Evolutionary conservation across 2,797 vertebrate species (phyloP), one percentile per base, ranked within the genome.

Genomic region (Selene dorsalis): DNA sequence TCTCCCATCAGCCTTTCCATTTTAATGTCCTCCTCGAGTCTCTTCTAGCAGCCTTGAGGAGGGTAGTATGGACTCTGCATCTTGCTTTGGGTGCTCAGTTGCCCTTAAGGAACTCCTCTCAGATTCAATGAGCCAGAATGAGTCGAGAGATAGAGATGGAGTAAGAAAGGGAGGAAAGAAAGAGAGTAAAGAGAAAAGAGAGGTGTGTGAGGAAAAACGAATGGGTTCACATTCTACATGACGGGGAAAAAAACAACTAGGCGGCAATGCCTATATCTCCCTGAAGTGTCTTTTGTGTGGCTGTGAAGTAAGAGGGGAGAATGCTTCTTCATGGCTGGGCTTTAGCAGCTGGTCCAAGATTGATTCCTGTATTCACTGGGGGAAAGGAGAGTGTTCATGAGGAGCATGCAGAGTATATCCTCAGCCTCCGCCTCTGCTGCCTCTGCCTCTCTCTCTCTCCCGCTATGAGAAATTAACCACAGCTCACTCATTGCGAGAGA

Each of bases 321-420:
- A 95, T 95, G 91, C 95, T 93, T 94, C 94, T 96, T 95, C 95
- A 95, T 90, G 95, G 94, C 61, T 2, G 93, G 92, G 94, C 95
- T 96, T 96, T 95, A 95, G 90, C 93, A 91, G 90, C 82, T 80
- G 80, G 89, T 93, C 95, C 93, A 95, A 96, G 96, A 95, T 95
- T 95, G 96, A 96, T 97, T 96, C 95, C 95, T 95, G 95, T 88
- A 97, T 98, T 99, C 96, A 98, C 68, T 90, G 83, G 90, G 92
- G 92, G 94, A 96, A 97, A 97, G 95, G 95, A 93, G 96, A 96
- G 94, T 93, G 89, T 95, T 96, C 97, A 97, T 98, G 97, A 97
- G 96, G 93, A 95, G 97, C 97, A 99, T 98, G 96, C 96, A 96
- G 96, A 99, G 95, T 94, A 61, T 79, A 84, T 87, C 83, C 87